Base-by-base conservation (phyloP, 2,797 vertebrate genomes). In the Salmo trutta region DNA sequence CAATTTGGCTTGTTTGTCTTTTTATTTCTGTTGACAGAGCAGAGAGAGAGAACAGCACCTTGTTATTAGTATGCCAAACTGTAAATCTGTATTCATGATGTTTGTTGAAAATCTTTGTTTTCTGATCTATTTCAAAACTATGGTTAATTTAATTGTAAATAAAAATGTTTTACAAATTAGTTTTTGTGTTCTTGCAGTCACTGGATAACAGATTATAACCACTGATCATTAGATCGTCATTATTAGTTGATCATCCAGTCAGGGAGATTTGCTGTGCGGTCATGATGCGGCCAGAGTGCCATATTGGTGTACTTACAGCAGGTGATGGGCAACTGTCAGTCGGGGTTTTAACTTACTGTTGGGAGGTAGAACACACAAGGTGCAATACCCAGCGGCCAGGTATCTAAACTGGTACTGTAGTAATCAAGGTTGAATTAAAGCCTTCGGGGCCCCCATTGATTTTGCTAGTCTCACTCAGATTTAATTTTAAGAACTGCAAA, bases 1-100 rank as follows among this genome's bases (percentile, higher is more conserved):
- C 24, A 72, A 10, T 83, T 85, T 82, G 76, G 52, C 79, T 79
- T 77, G 85, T 51, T 76, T 21, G 2, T 85, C 8, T 75, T 68
- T 29, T 29, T 59, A 52, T 88, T 88, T 86, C 82, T 82, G 78
- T 77, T 77, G 81, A 78, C 83, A 83, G 86, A 82, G 81, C 83
- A 83, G 85, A 82, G 81, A 79, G 68, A 65, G 70, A 71, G 51
- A 74, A 82, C 72, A 59, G 77, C 36, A 53, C 54, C 17, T 8
- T 59, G 17, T 59, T 59, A 21, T 19, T n/a, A n/a, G 53, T 54
- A 54, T 65, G 62, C 62, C 12, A 66, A 24, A 31, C 12, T 29
- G 87, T 82, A 83, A 78, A 87, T 74, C 71, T 53, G 62, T 76
- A 65, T 17, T 71, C 33, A 76, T 47, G 52, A 88, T 75, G 75